Base-by-base conservation (phyloP, 2,113 vertebrate genomes). In the Chloropsis hardwickii region DNA sequence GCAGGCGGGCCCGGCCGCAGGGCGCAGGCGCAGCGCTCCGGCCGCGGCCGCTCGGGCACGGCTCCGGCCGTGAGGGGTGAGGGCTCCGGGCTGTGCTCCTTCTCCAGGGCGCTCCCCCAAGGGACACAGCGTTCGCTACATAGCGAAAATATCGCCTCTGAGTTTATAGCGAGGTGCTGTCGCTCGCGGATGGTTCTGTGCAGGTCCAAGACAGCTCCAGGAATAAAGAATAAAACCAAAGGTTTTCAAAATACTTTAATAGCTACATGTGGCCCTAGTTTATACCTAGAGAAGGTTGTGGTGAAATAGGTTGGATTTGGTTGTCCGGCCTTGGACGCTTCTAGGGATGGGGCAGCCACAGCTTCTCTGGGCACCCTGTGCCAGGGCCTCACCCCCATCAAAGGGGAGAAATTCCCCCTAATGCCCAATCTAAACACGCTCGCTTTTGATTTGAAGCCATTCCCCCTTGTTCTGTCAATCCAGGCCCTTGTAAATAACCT, bases 101-200 rank as follows among this genome's bases (percentile, higher is more conserved):
- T 23, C 16, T 4, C 3, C 25, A 1, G 15, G 5, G 47, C 13
- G 14, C 18, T 14, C 13, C 14, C 3, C 17, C 14, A 1, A 11
- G 33, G 27, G 14, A 14, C 21, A 2, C 40, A 3, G 12, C 2
- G 1, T 13, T 11, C 5, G 8, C 27, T 22, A 2, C 16, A 8
- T 0, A 14, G 27, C 8, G 20, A 35, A 27, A 44, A 65, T 33
- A 9, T 6, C 9, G 2, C 10, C 11, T 10, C 57, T 3, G 48
- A 31, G 21, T 10, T 71, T 40, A 3, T 4, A 12, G 16, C 13
- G 9, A 44, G 50, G 3, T 14, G 25, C 10, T 42, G 50, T 8
- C 2, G 4, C 76, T 37, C 4, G 3, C 7, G 12, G 44, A 8
- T 45, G 44, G 37, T 58, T 58, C 60, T 28, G 37, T 74, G 39